Percentiles rank a stretch among this genome's conserved stretches.
These are phyloP conservation scores for Drosophila pachea DNA, from an alignment of 1,140 invertebrate genomes.

Conservation along the genomic window DNA sequence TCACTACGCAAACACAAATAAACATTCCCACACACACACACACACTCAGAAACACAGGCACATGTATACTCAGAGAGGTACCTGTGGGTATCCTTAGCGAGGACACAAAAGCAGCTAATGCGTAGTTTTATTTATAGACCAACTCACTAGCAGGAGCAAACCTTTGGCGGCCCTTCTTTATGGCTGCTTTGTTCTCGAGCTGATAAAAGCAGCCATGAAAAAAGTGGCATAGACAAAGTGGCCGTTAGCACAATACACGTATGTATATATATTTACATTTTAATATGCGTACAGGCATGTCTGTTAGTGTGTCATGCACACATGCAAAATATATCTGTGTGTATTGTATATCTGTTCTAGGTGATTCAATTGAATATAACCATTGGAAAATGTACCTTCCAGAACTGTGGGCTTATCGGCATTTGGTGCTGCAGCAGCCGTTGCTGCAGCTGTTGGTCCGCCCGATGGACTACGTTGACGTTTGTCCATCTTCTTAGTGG, in stretches of 20 bases:
- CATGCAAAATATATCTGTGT: background rate
- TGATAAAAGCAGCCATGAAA: conserved; percentile 15
- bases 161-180: background rate
- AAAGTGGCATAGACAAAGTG: conserved; percentile 1
- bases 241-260: background rate
- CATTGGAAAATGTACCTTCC: conserved; percentile 58
- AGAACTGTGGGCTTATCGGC: conserved; percentile 68
- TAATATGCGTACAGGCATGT: background rate
- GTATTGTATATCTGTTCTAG: background rate
- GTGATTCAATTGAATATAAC: background rate
- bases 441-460: conserved; percentile 6
- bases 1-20: background rate
- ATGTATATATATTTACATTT: background rate
- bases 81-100: conserved; percentile 13
- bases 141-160: background rate
- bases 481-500: conserved; percentile 74
- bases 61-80: background rate
- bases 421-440: conserved; percentile 32
- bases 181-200: conserved; percentile 7
- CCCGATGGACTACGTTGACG: conserved; percentile 55
- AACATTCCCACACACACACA: background rate
- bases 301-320: conserved; percentile 5
- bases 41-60: background rate
- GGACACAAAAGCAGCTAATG: conserved; percentile 13
- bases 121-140: conserved; percentile 33